Evolutionary conservation across 2,888 invertebrate species (phyloP), one percentile per base, ranked within the genome.

Genomic region (Tanaodytes sp.): DNA sequence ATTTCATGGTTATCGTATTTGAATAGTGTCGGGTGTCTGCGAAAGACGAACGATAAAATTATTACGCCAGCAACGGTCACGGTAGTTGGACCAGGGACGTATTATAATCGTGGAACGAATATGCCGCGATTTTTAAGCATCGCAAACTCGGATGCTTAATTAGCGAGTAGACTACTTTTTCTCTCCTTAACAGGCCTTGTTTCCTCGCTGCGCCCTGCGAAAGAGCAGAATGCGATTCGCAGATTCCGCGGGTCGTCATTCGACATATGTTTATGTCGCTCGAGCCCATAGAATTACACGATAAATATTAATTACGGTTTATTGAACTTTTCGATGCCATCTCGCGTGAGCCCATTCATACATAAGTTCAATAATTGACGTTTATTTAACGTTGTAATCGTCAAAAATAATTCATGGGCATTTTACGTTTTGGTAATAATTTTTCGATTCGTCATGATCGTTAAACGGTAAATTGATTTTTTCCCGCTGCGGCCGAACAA

Each of bases 131-230:
- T 62, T 52, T 64, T 63, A 64, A 54, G 66, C 49, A 51, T 51
- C 54, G 46, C 63, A 30, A 39, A 33, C 46, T 43, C 46, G 54
- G 61, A 71, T 65, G 73, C 64, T 61, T 73, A 71, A 73, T 73
- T 73, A 71, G 65, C 43, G 51, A 45, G 67, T 52, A 58, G 33
- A 45, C 57, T 46, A 62, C 64, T 54, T 48, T 52, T 54, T 54
- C 40, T 30, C 57, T 49, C 42, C 39, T 51, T 59, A 61, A 46
- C 49, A 46, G 51, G 45, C 51, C 52, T 54, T 46, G 49, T 48
- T 63, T 57, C 40, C 45, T 52, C 61, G 23, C 57, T 42, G 40
- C 14, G 46, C 16, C 2, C 39, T 15, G 36, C 33, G 27, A 54
- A 46, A 51, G 54, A 8, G 23, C 5, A 63, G 63, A 63, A 63